These are phyloP conservation scores for Syrmaticus mikado DNA, from an alignment of 2,113 vertebrate genomes.

Conservation along the genomic window DNA sequence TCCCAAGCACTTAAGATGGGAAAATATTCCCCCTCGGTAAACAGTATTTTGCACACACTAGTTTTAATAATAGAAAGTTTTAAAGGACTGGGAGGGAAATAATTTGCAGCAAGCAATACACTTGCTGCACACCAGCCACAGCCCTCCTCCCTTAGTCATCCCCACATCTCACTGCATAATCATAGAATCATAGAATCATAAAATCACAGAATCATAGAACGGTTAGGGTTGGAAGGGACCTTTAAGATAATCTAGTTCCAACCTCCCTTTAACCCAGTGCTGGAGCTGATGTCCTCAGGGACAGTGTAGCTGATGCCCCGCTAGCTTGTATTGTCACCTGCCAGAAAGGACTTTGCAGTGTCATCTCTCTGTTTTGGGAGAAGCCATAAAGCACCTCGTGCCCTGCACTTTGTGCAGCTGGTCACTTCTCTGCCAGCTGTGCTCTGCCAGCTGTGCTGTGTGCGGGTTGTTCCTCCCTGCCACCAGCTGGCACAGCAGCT, in stretches of 20 bases:
- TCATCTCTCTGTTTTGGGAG: neutral
- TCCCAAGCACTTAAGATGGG: neutral
- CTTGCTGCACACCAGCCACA: neutral
- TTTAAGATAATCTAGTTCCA: too few species aligned
- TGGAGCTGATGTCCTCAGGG: neutral
- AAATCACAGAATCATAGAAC: too few species aligned
- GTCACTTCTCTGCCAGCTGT: neutral
- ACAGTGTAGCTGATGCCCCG: neutral
- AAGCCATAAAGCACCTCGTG: neutral
- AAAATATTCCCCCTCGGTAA: neutral
- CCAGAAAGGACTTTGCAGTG: neutral
- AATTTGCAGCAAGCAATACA: neutral
- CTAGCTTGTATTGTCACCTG: fast-evolving
- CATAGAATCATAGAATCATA: too few species aligned
- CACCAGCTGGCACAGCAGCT: neutral
- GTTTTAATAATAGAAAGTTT: neutral
- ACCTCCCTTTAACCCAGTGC: too few species aligned
- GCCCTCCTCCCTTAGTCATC: neutral
- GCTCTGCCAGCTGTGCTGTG: neutral
- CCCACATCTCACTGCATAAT: neutral
- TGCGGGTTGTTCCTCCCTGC: neutral
- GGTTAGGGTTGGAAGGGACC: too few species aligned
- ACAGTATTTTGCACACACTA: neutral
- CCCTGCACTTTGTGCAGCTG: neutral
- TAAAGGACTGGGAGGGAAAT: neutral